Percentiles rank a stretch among this genome's conserved stretches.
These are phyloP conservation scores for Phallusia fumigata DNA, from an alignment of 23 tunicate species.

Conservation along the genomic window DNA sequence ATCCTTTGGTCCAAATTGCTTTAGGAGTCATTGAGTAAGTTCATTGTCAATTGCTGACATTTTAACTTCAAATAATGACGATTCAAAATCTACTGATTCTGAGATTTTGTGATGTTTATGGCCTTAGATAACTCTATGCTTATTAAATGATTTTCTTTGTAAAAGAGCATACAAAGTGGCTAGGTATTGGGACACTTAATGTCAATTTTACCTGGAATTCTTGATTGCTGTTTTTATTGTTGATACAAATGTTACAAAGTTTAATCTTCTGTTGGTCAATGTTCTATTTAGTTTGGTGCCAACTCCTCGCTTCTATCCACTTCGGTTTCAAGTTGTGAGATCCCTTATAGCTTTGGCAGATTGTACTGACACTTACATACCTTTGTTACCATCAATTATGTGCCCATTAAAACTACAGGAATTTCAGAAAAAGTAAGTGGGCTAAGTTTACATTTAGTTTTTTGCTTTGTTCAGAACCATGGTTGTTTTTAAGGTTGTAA, in stretches of 20 bases:
- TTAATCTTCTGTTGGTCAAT: too few relatives aligned
- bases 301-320: conserved; percentile 62
- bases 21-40: conserved; percentile 77
- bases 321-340: conserved; percentile 57
- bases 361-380: conserved; percentile 73
- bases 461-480: not conserved
- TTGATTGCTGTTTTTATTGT: too few relatives aligned
- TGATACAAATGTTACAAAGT: too few relatives aligned
- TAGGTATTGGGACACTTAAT: too few relatives aligned
- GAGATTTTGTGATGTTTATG: too few relatives aligned
- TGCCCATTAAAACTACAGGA: conserved; percentile 52
- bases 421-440: conserved; percentile 53
- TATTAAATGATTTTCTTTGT: too few relatives aligned
- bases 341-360: conserved; percentile 50
- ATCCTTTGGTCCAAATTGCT: conserved; percentile 82
- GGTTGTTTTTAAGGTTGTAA: too few relatives aligned
- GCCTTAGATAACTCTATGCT: too few relatives aligned
- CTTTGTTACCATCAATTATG: conserved; percentile 56
- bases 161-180: too few relatives aligned
- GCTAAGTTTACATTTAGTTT: not conserved
- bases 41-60: not conserved
- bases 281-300: conserved; percentile 64
- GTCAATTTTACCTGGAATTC: too few relatives aligned
- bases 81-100: too few relatives aligned
- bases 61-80: too few relatives aligned